A percentile compares a stretch with the other conserved stretches of the same genome.
These are phyloP conservation scores for Congeria kusceri DNA, from an alignment of 2,888 invertebrate species.

Conservation along the genomic window DNA sequence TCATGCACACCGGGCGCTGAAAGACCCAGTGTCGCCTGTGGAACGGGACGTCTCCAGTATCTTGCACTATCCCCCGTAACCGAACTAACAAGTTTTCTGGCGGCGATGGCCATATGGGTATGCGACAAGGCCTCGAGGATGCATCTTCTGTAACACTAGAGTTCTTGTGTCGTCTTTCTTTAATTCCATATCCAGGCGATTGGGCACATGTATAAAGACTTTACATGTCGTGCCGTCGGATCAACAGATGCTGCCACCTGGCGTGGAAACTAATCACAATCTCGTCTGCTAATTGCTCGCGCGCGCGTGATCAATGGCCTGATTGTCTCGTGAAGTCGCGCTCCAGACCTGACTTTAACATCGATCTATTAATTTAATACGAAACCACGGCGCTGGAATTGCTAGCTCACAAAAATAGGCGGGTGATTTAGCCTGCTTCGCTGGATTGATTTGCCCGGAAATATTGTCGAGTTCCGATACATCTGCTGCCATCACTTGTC, in stretches of 20 bases:
- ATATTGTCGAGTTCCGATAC: constrained; percentile 1
- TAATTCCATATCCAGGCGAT: too few species aligned
- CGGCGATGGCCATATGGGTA: too few species aligned
- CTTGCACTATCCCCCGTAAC: too few species aligned
- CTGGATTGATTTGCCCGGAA: neutral
- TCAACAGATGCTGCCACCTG: constrained; percentile 9
- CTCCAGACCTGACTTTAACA: neutral
- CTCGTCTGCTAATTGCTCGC: constrained; percentile 8
- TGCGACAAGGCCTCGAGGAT: too few species aligned
- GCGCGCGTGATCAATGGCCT: constrained; percentile 2
- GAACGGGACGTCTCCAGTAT: too few species aligned
- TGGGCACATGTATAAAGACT: too few species aligned
- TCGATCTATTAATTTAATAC: neutral
- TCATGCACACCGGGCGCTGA: too few species aligned
- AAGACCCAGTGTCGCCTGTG: too few species aligned
- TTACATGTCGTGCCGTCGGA: constrained; percentile 4
- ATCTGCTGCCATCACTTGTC: constrained; percentile 2
- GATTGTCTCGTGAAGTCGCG: constrained; percentile 8
- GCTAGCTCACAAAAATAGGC: neutral
- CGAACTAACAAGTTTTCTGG: too few species aligned
- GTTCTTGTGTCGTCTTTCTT: too few species aligned
- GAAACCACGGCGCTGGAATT: neutral
- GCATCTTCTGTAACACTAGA: too few species aligned
- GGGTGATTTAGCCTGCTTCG: constrained; percentile 1
- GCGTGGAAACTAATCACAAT: neutral